Conservation (phyloP, 2,113 vertebrate species). For the Phocoena phocoena region DNA sequence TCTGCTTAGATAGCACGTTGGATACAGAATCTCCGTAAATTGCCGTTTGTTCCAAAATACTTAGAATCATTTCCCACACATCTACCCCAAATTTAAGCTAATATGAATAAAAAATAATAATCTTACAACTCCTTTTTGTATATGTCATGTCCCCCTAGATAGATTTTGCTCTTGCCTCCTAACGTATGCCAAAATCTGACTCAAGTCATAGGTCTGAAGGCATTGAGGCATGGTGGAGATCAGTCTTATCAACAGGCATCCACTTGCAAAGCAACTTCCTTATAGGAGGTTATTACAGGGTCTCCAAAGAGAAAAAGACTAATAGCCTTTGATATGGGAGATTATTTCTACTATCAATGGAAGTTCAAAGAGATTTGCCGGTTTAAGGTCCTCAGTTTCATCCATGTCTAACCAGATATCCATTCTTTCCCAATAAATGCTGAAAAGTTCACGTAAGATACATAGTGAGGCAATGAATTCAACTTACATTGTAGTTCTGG, state of each 20-base stretch:
- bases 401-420: not conserved
- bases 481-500: not conserved
- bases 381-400: not conserved
- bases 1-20: not conserved
- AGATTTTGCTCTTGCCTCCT: not conserved
- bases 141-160: not conserved
- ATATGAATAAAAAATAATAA: not conserved
- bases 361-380: not conserved
- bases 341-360: not conserved
- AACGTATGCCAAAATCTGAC: not conserved
- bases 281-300: not conserved
- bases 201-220: not conserved
- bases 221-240: not conserved
- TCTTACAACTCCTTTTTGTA: not conserved
- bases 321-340: not conserved
- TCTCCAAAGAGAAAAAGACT: not conserved
- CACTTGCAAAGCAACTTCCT: not conserved
- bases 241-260: not conserved
- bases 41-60: not conserved
- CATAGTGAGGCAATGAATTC: not conserved
- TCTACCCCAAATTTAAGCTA: not conserved
- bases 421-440: not conserved
- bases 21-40: constrained; percentile 22
- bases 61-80: not conserved
- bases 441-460: not conserved